Evolutionary conservation across 2,113 vertebrate genomes (phyloP).

Genomic region (Percopsis transmontana): DNA sequence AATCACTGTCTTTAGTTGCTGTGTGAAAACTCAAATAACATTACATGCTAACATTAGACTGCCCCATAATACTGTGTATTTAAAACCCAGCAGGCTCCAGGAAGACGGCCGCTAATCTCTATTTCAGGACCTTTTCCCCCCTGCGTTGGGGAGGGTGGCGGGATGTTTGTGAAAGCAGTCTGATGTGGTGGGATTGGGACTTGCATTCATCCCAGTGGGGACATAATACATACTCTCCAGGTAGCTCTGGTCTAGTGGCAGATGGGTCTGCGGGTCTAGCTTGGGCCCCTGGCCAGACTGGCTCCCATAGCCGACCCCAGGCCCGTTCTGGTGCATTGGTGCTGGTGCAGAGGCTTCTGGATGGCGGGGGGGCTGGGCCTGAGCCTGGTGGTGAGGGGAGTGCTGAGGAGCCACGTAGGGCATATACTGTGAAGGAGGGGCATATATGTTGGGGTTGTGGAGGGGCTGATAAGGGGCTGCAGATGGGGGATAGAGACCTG

Average conservation of each 20-base stretch:
- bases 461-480: constrained; percentile 79
- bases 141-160: constrained; percentile 73
- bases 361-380: constrained; percentile 59
- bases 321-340: constrained; percentile 63
- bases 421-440: constrained; percentile 78
- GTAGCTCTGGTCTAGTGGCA: constrained; percentile 81
- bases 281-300: constrained; percentile 72
- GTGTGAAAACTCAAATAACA: constrained; percentile 70
- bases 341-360: constrained; percentile 69
- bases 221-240: constrained; percentile 91
- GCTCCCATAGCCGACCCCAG: constrained; percentile 61
- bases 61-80: constrained; percentile 66
- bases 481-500: constrained; percentile 82
- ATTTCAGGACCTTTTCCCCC: constrained; percentile 82
- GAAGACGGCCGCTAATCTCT: constrained; percentile 64
- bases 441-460: constrained; percentile 78
- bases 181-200: constrained; percentile 78
- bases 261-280: constrained; percentile 74
- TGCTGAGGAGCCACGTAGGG: constrained; percentile 77
- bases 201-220: constrained; percentile 86
- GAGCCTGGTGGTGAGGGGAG: constrained; percentile 67
- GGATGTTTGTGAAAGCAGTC: constrained; percentile 79
- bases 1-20: constrained; percentile 52
- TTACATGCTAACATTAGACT: constrained; percentile 67
- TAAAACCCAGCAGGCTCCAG: constrained; percentile 73